These are phyloP conservation scores for Heterotis niloticus DNA, from an alignment of 2,113 vertebrate genomes.

Conservation along the genomic window DNA sequence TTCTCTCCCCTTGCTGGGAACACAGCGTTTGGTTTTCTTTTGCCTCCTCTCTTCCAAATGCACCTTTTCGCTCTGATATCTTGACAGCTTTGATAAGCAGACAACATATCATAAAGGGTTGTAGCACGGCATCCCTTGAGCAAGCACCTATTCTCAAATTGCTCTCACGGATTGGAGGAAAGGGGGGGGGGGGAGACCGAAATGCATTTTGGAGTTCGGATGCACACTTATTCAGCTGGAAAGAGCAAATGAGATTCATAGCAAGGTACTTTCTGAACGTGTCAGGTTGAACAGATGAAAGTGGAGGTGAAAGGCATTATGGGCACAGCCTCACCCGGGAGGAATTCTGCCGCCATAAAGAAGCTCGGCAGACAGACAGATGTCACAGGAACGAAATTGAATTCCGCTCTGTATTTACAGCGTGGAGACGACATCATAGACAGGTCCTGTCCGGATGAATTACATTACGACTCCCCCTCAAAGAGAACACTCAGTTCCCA, in stretches of 20 bases:
- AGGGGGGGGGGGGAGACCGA: too few species aligned
- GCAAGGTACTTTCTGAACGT: conserved; percentile 23
- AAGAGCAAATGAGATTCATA: conserved; percentile 29
- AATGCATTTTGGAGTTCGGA: not conserved
- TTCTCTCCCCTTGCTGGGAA: conserved; percentile 47
- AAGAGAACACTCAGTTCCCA: conserved; percentile 12
- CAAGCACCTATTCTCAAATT: conserved; percentile 58
- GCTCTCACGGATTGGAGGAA: conserved; percentile 46
- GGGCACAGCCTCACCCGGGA: conserved; percentile 20
- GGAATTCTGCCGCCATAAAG: conserved; percentile 44
- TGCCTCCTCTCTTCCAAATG: conserved; percentile 23
- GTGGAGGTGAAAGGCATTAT: conserved; percentile 36
- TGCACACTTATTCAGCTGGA: conserved; percentile 1
- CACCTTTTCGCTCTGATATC: conserved; percentile 38
- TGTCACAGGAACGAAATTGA: conserved; percentile 39
- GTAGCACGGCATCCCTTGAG: conserved; percentile 51
- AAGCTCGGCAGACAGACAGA: conserved; percentile 45
- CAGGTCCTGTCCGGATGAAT: conserved; percentile 11
- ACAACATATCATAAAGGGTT: conserved; percentile 51
- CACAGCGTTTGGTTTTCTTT: conserved; percentile 50
- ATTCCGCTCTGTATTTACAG: conserved; percentile 51
- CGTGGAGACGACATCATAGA: conserved; percentile 27
- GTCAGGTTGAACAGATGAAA: conserved; percentile 36
- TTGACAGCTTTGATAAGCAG: conserved; percentile 59
- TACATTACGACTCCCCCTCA: conserved; percentile 24